phyloP scores from a whole-genome alignment of 2,113 vertebrate genomes.

The Clarias gariepinus region DNA sequence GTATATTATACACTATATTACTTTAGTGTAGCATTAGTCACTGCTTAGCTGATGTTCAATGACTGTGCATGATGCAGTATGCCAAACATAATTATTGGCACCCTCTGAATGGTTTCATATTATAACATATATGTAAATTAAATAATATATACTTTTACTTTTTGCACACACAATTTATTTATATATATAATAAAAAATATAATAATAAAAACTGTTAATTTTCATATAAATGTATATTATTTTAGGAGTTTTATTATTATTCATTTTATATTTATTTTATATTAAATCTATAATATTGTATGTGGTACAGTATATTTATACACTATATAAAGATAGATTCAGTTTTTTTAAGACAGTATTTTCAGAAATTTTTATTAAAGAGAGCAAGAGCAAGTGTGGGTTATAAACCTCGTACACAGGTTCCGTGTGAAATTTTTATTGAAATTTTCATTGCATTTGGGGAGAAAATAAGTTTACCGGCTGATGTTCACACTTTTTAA shows the following conservation, averaged over 20 bases:
- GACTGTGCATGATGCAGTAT: background rate
- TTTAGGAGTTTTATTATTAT: too few relatives aligned
- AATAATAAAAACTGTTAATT: too few relatives aligned
- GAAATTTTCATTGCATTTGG: background rate
- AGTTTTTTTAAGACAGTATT: background rate
- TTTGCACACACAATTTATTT: too few relatives aligned
- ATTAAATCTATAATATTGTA: too few relatives aligned
- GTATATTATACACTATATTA: background rate
- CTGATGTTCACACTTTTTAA: background rate
- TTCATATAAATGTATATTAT: too few relatives aligned
- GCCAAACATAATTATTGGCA: background rate
- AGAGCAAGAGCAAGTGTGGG: background rate
- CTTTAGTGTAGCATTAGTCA: background rate
- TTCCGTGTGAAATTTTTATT: background rate
- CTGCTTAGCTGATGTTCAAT: background rate
- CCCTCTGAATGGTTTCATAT: background rate
- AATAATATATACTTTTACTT: too few relatives aligned
- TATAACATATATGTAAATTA: background rate
- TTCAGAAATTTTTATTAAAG: background rate
- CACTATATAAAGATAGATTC: too few relatives aligned
- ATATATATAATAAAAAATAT: too few relatives aligned
- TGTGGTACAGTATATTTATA: too few relatives aligned
- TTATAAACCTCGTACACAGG: background rate
- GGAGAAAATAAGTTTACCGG: background rate
- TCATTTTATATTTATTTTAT: too few relatives aligned